Evolutionary conservation across 2,888 invertebrate genomes (phyloP).

Genomic region (Caenorhabditis zanzibari): DNA sequence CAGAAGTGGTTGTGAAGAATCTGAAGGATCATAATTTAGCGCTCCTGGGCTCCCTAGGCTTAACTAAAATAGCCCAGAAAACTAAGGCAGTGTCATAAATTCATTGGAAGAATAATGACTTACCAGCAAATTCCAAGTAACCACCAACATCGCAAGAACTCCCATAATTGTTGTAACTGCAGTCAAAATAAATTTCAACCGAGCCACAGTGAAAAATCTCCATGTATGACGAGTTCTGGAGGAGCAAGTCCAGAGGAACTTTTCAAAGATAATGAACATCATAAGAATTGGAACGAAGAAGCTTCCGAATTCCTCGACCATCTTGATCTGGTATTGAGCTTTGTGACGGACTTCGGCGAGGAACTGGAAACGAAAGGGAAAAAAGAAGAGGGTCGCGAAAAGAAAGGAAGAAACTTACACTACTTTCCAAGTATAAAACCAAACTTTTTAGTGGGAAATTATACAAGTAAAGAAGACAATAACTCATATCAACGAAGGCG

Average conservation of each 20-base stretch:
- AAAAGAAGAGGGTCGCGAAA: no score
- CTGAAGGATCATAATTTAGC: not conserved
- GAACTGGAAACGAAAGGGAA: no score
- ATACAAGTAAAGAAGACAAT: not conserved
- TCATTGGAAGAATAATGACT: not conserved
- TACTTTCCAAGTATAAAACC: not conserved
- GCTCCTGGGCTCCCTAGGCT: not conserved
- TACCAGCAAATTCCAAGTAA: conserved; percentile 31
- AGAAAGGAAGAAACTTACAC: not conserved
- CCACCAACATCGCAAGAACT: not conserved
- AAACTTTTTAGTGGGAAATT: conserved; percentile 1
- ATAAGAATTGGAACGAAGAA: not conserved
- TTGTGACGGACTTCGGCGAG: not conserved
- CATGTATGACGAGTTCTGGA: conserved; percentile 19
- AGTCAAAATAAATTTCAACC: conserved; percentile 8
- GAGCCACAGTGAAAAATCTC: conserved; percentile 5
- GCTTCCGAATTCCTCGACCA: not conserved
- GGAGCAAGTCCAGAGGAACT: conserved; percentile 52
- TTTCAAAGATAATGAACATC: conserved; percentile 35
- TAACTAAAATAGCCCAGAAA: not conserved
- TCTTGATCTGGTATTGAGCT: not conserved
- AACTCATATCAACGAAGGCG: not conserved
- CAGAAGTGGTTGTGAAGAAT: conserved; percentile 16
- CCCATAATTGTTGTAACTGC: not conserved
- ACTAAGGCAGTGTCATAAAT: not conserved